A percentile compares a stretch with the other conserved stretches of the same genome.
These are phyloP conservation scores for Tapera naevia DNA, from an alignment of 2,797 vertebrate genomes.

Conservation along the genomic window DNA sequence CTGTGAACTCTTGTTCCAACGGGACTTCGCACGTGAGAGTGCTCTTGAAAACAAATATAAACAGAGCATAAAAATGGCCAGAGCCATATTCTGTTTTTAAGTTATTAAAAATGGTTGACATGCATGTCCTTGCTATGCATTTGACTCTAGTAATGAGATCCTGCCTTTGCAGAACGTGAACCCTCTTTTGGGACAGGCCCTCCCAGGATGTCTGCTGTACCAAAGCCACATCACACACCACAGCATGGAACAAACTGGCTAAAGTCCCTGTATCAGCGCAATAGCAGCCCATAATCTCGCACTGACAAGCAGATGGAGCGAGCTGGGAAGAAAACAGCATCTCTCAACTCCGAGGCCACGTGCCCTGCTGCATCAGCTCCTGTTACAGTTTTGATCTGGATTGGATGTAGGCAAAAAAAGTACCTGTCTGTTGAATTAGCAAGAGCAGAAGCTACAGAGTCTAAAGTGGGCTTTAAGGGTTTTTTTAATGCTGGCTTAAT, in stretches of 20 bases:
- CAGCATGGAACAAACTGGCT: background rate
- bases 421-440: background rate
- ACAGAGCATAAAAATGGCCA: background rate
- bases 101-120: background rate
- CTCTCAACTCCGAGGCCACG: background rate
- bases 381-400: background rate
- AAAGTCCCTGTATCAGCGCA: background rate
- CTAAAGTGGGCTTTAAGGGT: background rate
- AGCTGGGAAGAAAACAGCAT: background rate
- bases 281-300: background rate
- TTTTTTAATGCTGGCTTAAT: background rate
- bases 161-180: background rate
- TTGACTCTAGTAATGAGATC: background rate
- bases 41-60: constrained; percentile 10
- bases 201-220: background rate
- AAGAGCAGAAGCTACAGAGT: background rate
- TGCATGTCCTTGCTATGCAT: background rate
- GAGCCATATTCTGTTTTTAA: background rate
- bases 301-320: background rate
- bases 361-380: background rate
- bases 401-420: background rate
- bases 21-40: background rate
- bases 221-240: background rate
- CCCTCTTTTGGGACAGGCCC: background rate
- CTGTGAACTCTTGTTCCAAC: constrained; percentile 54